Conservation (phyloP, 2,888 invertebrate species). For the Pandemis corylana region DNA sequence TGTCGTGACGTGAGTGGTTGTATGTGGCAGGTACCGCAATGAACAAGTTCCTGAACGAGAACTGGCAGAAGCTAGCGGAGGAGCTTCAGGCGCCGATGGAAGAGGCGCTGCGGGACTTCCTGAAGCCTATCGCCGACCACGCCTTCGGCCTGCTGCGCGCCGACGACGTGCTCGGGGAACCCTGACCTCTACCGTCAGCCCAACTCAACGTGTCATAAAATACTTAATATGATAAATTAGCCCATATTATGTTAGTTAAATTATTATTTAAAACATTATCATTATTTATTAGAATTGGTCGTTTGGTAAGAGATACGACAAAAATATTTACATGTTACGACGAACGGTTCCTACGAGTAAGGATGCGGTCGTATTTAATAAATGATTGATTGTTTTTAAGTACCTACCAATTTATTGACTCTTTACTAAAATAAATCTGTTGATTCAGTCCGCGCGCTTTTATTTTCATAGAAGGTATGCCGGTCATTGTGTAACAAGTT, state of each 20-base stretch:
- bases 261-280: neutral
- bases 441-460: neutral
- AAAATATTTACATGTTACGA: neutral
- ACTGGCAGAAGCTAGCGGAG: constrained; percentile 89
- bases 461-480: neutral
- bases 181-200: neutral
- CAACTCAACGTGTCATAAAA: neutral
- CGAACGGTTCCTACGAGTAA: no score
- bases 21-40: constrained; percentile 85
- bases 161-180: constrained; percentile 67
- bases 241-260: neutral
- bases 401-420: neutral
- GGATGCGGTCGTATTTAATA: neutral
- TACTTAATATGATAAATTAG: neutral
- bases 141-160: constrained; percentile 72
- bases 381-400: neutral
- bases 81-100: constrained; percentile 90
- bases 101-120: constrained; percentile 75
- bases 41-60: constrained; percentile 91
- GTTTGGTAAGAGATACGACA: neutral
- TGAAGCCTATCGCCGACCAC: constrained; percentile 76
- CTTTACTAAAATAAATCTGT: neutral
- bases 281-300: neutral
- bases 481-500: neutral
- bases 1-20: neutral